Conservation (phyloP, 2,113 vertebrate genomes). For the Tinamus guttatus region DNA sequence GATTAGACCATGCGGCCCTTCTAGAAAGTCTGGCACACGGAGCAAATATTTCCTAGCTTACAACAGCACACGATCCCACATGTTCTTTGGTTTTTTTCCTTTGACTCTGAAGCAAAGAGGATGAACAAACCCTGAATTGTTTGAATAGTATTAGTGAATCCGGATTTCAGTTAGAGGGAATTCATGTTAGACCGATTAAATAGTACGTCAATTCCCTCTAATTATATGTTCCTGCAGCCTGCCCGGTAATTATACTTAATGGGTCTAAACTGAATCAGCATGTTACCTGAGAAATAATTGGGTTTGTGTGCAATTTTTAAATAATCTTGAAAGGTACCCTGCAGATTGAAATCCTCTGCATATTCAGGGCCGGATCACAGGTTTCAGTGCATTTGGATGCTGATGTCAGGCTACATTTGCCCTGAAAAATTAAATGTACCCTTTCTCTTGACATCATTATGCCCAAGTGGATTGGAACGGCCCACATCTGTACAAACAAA, state of each 20-base stretch:
- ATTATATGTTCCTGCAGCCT: slow-evolving; percentile 41
- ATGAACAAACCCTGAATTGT: slow-evolving; percentile 31
- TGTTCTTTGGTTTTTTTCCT: background rate
- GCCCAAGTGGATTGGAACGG: background rate
- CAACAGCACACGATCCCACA: background rate
- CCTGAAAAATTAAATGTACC: background rate
- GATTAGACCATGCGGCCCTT: background rate
- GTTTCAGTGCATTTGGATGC: background rate
- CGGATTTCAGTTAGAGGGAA: slow-evolving; percentile 32
- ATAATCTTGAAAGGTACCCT: slow-evolving; percentile 8
- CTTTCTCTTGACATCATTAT: background rate
- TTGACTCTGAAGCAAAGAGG: background rate
- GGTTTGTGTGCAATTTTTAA: slow-evolving; percentile 46
- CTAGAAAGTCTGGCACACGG: background rate
- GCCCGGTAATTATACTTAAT: slow-evolving; percentile 37
- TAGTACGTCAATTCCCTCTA: slow-evolving; percentile 52
- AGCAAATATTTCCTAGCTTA: slow-evolving; percentile 33
- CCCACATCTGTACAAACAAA: background rate
- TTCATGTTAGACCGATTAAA: slow-evolving; percentile 55
- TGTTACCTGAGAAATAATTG: slow-evolving; percentile 62
- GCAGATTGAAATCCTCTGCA: background rate
- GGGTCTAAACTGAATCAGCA: slow-evolving; percentile 41
- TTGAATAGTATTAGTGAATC: slow-evolving; percentile 36
- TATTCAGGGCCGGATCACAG: background rate
- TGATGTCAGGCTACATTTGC: background rate